Base-by-base conservation (phyloP, 2,797 vertebrate species). In the Florisuga fusca region DNA sequence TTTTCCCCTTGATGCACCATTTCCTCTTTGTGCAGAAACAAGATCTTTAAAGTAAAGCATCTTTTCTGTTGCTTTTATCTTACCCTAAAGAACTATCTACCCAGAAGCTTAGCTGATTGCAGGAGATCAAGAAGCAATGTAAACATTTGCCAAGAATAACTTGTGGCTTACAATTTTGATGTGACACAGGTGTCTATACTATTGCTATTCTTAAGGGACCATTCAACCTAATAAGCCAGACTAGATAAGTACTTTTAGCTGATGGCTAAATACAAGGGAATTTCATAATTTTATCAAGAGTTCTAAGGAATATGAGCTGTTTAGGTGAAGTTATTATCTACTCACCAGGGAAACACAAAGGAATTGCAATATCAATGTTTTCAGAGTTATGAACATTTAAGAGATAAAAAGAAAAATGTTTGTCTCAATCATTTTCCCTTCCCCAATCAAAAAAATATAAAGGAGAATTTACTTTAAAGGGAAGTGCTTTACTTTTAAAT, bases 51-150 rank as follows among this genome's bases (percentile, higher is more conserved):
- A 75, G 4, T 41, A 84, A 81, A 76, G 8, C 8, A 15, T 34
- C 20, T 71, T 85, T 92, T 69, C 43, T 88, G 13, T 64, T 76
- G 48, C 27, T 92, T 84, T 90, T 53, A 85, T 86, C 69, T 80
- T 46, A 51, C 27, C 23, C 66, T 66, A 51, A 78, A 53, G 80
- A 81, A 48, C 15, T 80, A 59, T 74, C 31, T 27, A 45, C 27
- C 41, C 38, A 29, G 68, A 66, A 62, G 26, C 43, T 82, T 68
- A 84, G 18, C 33, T 90, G 68, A 63, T 29, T 80, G 21, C 23
- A 85, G 59, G 51, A 64, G 67, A 91, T 61, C n/a, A 72, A 72
- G 72, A 80, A 80, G 46, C 33, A 64, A 29, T 43, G 46, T 86
- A 89, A 86, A 71, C 8, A 21, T 53, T 83, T 79, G 16, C 22